Evolutionary conservation across 1,140 invertebrate species (phyloP).

Genomic region (Steinernema feltiae): DNA sequence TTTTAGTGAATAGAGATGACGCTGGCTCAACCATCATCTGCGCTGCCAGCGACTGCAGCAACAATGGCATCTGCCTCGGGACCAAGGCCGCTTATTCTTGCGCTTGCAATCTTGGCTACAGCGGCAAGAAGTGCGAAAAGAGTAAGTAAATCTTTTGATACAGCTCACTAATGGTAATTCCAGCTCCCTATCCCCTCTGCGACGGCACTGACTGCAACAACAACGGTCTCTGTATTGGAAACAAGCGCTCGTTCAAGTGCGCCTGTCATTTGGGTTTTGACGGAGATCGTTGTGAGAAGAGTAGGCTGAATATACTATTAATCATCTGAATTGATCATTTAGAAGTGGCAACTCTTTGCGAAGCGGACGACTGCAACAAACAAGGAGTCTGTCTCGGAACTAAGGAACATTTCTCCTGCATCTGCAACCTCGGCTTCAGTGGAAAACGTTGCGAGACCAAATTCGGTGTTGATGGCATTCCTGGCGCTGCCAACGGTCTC

Average conservation of each 20-base stretch:
- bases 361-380: slow-evolving; percentile 29
- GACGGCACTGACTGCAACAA: slow-evolving; percentile 38
- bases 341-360: slow-evolving; percentile 29
- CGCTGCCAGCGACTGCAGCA: slow-evolving; percentile 38
- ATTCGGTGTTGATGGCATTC: slow-evolving; percentile 23
- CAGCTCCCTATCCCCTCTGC: slow-evolving; percentile 36
- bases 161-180: not conserved
- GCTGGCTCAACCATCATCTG: slow-evolving; percentile 27
- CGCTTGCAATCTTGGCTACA: slow-evolving; percentile 40
- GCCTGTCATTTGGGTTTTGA: slow-evolving; percentile 34
- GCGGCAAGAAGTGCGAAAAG: slow-evolving; percentile 33
- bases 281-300: slow-evolving; percentile 33
- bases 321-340: not conserved
- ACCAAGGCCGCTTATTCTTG: slow-evolving; percentile 35
- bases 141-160: slow-evolving; percentile 21
- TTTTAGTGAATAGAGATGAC: slow-evolving; percentile 27
- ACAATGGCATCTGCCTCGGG: slow-evolving; percentile 40
- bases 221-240: slow-evolving; percentile 39
- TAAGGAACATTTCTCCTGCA: slow-evolving; percentile 29
- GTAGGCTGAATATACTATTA: slow-evolving; percentile 9
- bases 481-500: slow-evolving; percentile 23
- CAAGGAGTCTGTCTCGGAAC: slow-evolving; percentile 37
- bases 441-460: slow-evolving; percentile 33
- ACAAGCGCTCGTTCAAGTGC: slow-evolving; percentile 30
- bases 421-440: slow-evolving; percentile 36